phyloP scores from a whole-genome alignment of 2,113 vertebrate genomes.

The Balaeniceps rex region DNA sequence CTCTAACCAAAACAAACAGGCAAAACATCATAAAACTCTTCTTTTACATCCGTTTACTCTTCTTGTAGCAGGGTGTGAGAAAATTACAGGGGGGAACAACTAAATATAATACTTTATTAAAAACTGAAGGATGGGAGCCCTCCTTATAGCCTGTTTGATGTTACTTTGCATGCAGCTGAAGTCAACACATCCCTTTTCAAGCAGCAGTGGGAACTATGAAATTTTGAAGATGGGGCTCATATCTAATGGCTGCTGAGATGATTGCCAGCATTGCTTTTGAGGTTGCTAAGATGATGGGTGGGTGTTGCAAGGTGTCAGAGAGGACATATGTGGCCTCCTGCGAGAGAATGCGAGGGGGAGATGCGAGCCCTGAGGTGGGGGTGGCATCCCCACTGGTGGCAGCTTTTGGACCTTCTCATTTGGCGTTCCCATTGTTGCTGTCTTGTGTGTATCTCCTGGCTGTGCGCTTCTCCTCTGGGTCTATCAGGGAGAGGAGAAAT shows the following conservation, averaged over 20 bases:
- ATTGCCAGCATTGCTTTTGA: not conserved
- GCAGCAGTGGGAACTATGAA: not conserved
- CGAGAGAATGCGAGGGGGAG: not conserved
- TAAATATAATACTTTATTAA: not conserved
- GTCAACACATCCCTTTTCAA: not conserved
- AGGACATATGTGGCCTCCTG: not conserved
- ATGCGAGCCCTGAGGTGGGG: not conserved
- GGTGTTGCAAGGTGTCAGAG: not conserved
- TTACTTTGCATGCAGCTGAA: not conserved
- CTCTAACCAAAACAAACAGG: conserved; percentile 22
- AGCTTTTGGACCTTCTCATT: not conserved
- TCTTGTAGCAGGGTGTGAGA: not conserved
- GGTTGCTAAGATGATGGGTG: not conserved
- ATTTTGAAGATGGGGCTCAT: not conserved
- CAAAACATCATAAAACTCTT: not conserved
- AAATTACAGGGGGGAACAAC: not conserved
- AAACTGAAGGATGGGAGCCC: not conserved
- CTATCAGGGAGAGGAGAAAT: not conserved
- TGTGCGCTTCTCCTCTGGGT: not conserved
- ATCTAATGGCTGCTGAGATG: not conserved
- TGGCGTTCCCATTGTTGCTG: not conserved
- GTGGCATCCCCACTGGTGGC: not conserved
- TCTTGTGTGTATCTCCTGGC: not conserved
- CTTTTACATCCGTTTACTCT: not conserved
- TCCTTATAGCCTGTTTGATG: not conserved